Evolutionary conservation across 92 coral and sea anemone genomes (phyloP).

Genomic region (Epizoanthus fatuus): DNA sequence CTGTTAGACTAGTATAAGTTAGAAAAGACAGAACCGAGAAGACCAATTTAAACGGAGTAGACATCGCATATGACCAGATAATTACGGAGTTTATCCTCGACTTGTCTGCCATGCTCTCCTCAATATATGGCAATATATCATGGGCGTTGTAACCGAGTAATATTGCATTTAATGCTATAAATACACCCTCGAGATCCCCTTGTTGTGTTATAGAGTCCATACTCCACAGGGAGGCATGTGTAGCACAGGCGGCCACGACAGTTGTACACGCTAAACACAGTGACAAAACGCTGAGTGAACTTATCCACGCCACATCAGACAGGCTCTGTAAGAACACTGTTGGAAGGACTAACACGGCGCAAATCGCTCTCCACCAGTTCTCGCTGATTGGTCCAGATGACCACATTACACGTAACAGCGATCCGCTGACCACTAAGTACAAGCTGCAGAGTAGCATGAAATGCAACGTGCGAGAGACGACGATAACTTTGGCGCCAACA

Average conservation of each 20-base stretch:
- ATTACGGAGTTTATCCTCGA: slow-evolving; percentile 16
- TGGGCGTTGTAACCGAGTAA: slow-evolving; percentile 38
- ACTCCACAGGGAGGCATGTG: background rate
- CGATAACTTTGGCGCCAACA: slow-evolving; percentile 10
- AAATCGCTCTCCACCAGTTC: slow-evolving; percentile 35
- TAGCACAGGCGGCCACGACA: background rate
- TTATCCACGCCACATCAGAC: slow-evolving; percentile 27
- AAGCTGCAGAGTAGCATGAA: slow-evolving; percentile 24
- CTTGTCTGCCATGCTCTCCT: slow-evolving; percentile 37
- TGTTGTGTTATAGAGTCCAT: slow-evolving; percentile 8
- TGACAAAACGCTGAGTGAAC: slow-evolving; percentile 4
- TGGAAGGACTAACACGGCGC: slow-evolving; percentile 13
- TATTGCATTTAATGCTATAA: slow-evolving; percentile 27
- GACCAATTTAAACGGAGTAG: slow-evolving; percentile 13
- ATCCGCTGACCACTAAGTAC: slow-evolving; percentile 32
- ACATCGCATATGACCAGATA: slow-evolving; percentile 17
- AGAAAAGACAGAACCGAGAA: slow-evolving; percentile 13
- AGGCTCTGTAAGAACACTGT: slow-evolving; percentile 5
- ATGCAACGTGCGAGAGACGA: slow-evolving; percentile 18
- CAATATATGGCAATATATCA: slow-evolving; percentile 33
- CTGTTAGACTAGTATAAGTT: slow-evolving; percentile 13
- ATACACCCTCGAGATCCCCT: slow-evolving; percentile 16
- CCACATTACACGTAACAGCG: background rate
- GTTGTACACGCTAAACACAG: background rate
- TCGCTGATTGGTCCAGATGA: background rate